Base-by-base conservation (phyloP, 2,888 invertebrate species). In the Julus scandinavius region DNA sequence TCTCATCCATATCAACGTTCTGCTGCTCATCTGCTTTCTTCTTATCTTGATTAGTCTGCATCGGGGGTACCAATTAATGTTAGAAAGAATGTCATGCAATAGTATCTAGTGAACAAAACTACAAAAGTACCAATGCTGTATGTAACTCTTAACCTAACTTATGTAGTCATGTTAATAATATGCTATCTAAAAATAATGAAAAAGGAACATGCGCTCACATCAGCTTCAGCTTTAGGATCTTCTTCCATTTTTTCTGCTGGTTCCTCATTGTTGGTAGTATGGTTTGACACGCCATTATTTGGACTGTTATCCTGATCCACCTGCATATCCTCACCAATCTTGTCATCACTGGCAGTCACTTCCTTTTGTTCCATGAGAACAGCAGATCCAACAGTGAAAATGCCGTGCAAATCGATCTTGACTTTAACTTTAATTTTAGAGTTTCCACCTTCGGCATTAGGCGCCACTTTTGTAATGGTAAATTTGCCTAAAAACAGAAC, bases 401-500 rank as follows among this genome's bases (percentile, higher is more conserved):
- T 95, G 87, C 99, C 99, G 92, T 99, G 96, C 87, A 96, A 94
- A 93, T 99, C 98, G 88, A 99, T 94, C 91, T 98, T 95, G 7
- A 98, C 97, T 93, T 99, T 99, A 5, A 99, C 96, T 93, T 99
- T 99, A 0, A 99, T 96, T 93, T 98, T 99, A 90, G 97, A 96
- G n/a, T 96, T 95, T 91, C 97, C 97, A 50, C 98, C 98, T 90
- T 97, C 97, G 0, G 96, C 93, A 49, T 95, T 96, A 5, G 99
- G 97, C 91, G 96, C 95, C 6, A 99, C 92, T 29, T 93, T 92
- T 87, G 91, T 91, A 2, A 94, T 91, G 40, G 90, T 91, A 90
- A 93, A 94, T 20, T 91, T 90, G 54, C 93, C 93, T 93, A 83
- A 45, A 41, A 90, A 88, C 84, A 63, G 5, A 80, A 40, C 54